Base-by-base conservation (phyloP, 2,797 vertebrate genomes). In the Esox lucius region DNA sequence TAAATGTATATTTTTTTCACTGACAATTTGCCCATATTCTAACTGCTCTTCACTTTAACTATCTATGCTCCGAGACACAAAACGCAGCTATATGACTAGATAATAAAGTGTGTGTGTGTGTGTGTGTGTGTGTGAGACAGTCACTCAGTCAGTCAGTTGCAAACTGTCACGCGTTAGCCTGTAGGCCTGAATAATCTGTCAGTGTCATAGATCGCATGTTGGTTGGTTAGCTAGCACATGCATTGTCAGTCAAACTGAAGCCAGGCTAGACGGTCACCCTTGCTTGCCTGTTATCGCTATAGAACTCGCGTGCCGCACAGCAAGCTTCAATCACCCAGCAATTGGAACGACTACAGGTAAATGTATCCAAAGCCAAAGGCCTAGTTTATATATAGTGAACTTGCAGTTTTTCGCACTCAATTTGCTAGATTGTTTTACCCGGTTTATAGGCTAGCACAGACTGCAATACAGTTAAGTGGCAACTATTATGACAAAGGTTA, bases 101-200 rank as follows among this genome's bases (percentile, higher is more conserved):
- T 59, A 59, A 59, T 12, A 59, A 24, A 22, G 59, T 7, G n/a
- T 59, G 6, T 22, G 24, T 24, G n/a, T 64, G 62, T 64, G 62
- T 64, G 59, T 61, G 26, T 64, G 62, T 64, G 53, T 56, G 53
- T 56, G 49, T n/a, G n/a, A n/a, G n/a, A n/a, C n/a, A n/a, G n/a
- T n/a, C n/a, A n/a, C n/a, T n/a, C n/a, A n/a, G n/a, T n/a, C 2
- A 35, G 5, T 35, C 33, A 35, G 33, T 35, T 16, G 51, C 7
- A n/a, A 56, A 19, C 51, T 1, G 51, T 56, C 51, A 56, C 19
- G 51, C 19, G 17, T 56, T 56, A 56, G 19, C 51, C 19, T 56
- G n/a, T 56, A 22, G 51, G 51, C 51, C 51, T 56, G 19, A 56
- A 56, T 56, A 56, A 56, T 56, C 16, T 56, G 51, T 56, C 51